phyloP scores from a whole-genome alignment of 2,113 vertebrate genomes.

The Athene cunicularia region DNA sequence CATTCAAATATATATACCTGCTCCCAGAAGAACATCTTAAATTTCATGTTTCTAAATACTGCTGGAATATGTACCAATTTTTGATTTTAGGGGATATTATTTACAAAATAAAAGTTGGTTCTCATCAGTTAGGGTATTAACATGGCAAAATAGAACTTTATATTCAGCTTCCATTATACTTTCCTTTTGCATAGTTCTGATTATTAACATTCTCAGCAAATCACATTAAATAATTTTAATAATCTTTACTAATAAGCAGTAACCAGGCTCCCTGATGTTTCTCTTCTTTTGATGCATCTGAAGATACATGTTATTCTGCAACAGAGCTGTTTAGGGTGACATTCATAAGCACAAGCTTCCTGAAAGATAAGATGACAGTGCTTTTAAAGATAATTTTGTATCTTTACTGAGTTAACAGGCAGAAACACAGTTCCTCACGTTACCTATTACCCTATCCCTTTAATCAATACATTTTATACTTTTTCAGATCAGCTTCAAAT shows the following conservation, averaged over 20 bases:
- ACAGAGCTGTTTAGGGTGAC: background rate
- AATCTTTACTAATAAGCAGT: background rate
- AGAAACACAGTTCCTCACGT: background rate
- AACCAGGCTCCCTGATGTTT: background rate
- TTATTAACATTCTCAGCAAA: background rate
- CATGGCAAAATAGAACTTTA: background rate
- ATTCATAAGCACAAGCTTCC: background rate
- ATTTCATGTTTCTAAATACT: background rate
- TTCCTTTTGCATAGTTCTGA: background rate
- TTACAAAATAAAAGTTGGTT: background rate
- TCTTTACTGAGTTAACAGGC: background rate
- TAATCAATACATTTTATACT: background rate
- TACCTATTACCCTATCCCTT: background rate
- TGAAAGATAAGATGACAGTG: background rate
- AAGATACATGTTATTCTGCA: background rate
- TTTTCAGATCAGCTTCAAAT: background rate
- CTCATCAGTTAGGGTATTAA: background rate
- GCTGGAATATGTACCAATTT: background rate
- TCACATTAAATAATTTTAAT: background rate
- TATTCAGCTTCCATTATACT: background rate
- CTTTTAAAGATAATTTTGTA: background rate
- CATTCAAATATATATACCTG: background rate
- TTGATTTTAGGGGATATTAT: background rate
- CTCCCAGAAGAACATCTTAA: background rate
- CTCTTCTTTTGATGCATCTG: background rate